Conservation (phyloP, 2,113 vertebrate genomes). For the Phyllopteryx taeniolatus region DNA sequence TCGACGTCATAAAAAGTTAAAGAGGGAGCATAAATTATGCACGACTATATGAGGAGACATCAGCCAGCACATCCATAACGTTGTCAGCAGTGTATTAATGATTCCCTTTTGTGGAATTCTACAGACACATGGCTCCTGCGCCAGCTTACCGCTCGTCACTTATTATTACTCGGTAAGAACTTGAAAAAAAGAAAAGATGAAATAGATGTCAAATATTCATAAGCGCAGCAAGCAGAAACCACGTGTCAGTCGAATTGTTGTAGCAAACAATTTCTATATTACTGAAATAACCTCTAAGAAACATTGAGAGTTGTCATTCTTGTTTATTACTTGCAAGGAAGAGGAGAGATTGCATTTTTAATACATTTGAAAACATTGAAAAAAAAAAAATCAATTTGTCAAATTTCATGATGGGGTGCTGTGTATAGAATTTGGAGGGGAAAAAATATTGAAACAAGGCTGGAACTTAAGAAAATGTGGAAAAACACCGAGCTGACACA, state of each 20-base stretch:
- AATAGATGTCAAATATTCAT: slow-evolving; percentile 2
- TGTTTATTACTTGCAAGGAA: not conserved
- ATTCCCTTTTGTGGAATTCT: slow-evolving; percentile 66
- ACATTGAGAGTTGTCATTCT: not conserved
- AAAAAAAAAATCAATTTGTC: not conserved
- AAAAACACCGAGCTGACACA: too few relatives aligned
- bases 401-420: not conserved
- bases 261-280: not conserved
- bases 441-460: not conserved
- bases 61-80: slow-evolving; percentile 63
- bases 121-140: slow-evolving; percentile 12
- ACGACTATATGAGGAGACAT: slow-evolving; percentile 64
- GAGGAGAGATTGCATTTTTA: not conserved
- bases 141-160: not conserved
- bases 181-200: not conserved
- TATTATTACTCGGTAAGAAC: not conserved
- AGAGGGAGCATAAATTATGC: slow-evolving; percentile 59
- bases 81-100: slow-evolving; percentile 60
- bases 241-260: not conserved
- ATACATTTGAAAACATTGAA: not conserved
- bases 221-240: not conserved
- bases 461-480: too few relatives aligned
- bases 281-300: not conserved
- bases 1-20: slow-evolving; percentile 64
- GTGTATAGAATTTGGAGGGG: too few relatives aligned